A percentile compares a stretch with the other conserved stretches of the same genome.
Evolutionary conservation across 2,113 vertebrate species (phyloP).

Genomic region (Noctilio leporinus): DNA sequence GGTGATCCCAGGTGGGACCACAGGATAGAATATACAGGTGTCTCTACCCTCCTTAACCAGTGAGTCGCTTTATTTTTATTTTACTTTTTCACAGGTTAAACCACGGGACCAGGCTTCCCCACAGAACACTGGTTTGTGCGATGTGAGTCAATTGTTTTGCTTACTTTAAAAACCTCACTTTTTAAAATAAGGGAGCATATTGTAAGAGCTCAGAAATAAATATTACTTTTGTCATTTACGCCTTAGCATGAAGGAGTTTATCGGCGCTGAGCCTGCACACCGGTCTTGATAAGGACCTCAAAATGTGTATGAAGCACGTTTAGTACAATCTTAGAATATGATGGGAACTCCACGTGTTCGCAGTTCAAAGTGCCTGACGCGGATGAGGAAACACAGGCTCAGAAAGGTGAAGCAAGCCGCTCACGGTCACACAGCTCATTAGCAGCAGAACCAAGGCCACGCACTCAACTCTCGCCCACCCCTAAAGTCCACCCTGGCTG

Average conservation of each 20-base stretch:
- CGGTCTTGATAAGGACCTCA: neutral
- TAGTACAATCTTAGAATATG: neutral
- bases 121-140: neutral
- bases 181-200: neutral
- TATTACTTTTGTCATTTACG: neutral
- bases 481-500: neutral
- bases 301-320: neutral
- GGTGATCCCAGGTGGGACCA: rapidly evolving
- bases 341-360: neutral
- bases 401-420: neutral
- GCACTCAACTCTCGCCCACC: neutral
- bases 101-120: neutral
- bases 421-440: neutral
- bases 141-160: neutral
- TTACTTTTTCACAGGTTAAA: neutral
- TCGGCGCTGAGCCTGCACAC: neutral
- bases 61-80: neutral
- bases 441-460: neutral
- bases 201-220: neutral
- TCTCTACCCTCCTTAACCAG: neutral
- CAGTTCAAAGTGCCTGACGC: neutral
- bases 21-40: rapidly evolving
- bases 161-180: neutral
- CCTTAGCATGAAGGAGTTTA: neutral
- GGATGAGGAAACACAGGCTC: neutral